Conservation (phyloP, 2,888 invertebrate species). For the Drosophila merina region DNA sequence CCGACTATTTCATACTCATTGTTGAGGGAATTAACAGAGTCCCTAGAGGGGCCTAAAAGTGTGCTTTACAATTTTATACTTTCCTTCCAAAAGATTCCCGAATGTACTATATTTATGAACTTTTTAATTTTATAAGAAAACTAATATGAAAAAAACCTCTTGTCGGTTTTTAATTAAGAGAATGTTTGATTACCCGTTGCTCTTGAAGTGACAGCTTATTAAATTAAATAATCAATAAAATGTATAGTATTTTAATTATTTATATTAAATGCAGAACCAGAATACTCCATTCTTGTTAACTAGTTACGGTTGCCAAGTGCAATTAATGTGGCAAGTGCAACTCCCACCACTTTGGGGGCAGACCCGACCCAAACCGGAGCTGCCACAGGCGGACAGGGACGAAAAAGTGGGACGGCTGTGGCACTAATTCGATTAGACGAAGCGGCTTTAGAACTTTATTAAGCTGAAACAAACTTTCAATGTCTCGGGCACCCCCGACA, state of each 20-base stretch:
- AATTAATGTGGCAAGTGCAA: constrained; percentile 3
- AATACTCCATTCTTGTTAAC: background rate
- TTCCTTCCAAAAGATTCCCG: background rate
- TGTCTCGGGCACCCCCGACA: constrained; percentile 17
- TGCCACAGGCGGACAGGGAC: constrained; percentile 12
- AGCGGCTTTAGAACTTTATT: constrained; percentile 32
- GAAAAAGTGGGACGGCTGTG: background rate
- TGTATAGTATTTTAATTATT: background rate
- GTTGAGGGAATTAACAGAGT: background rate
- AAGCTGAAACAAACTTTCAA: constrained; percentile 28
- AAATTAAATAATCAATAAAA: background rate
- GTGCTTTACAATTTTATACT: constrained; percentile 1
- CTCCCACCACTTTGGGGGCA: constrained; percentile 15
- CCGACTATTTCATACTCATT: constrained; percentile 16
- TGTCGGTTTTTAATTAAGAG: background rate
- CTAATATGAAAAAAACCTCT: too few relatives aligned
- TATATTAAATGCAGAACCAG: background rate
- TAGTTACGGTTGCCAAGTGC: background rate
- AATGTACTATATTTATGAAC: background rate
- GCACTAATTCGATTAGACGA: constrained; percentile 39
- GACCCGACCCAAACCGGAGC: constrained; percentile 26
- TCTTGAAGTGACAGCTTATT: background rate
- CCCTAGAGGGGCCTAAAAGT: constrained; percentile 16
- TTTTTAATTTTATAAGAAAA: too few relatives aligned
- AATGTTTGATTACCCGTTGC: background rate